Evolutionary conservation across 2,888 invertebrate species (phyloP).

Genomic region (Xestia sexstrigata): DNA sequence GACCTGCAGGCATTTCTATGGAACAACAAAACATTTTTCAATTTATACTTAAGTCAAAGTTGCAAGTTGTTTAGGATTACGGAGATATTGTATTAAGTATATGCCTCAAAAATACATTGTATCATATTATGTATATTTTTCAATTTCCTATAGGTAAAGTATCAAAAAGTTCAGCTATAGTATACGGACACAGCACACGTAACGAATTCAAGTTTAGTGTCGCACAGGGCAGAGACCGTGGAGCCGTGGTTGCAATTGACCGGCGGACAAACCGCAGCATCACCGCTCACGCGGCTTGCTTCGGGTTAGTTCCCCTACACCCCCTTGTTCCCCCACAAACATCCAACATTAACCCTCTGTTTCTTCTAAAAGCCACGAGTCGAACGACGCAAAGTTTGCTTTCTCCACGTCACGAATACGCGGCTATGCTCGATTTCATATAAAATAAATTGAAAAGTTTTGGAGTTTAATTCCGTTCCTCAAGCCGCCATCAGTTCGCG

Average conservation of each 20-base stretch:
- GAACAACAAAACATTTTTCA: not conserved
- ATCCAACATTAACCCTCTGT: constrained; percentile 46
- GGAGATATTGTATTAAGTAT: not conserved
- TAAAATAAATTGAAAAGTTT: constrained; percentile 88
- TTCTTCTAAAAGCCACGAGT: constrained; percentile 57
- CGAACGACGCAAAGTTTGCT: constrained; percentile 68
- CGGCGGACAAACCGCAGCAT: constrained; percentile 66
- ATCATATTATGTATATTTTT: not conserved
- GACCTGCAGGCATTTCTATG: not conserved
- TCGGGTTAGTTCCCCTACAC: constrained; percentile 20
- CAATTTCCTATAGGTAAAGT: constrained; percentile 44
- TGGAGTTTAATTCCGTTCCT: constrained; percentile 86
- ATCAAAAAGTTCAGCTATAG: constrained; percentile 68
- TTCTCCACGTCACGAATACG: constrained; percentile 76
- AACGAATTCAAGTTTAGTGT: constrained; percentile 88
- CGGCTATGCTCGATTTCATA: constrained; percentile 84
- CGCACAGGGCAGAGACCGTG: constrained; percentile 78
- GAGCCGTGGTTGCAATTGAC: constrained; percentile 73
- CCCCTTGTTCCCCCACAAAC: constrained; percentile 33
- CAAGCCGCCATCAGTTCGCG: constrained; percentile 83
- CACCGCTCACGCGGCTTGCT: constrained; percentile 42
- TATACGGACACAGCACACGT: constrained; percentile 80
- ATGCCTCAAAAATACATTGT: not conserved
- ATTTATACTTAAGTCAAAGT: not conserved
- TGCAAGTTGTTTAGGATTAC: not conserved